Conservation (phyloP, 1,140 invertebrate species). For the Drosophila burlai region DNA sequence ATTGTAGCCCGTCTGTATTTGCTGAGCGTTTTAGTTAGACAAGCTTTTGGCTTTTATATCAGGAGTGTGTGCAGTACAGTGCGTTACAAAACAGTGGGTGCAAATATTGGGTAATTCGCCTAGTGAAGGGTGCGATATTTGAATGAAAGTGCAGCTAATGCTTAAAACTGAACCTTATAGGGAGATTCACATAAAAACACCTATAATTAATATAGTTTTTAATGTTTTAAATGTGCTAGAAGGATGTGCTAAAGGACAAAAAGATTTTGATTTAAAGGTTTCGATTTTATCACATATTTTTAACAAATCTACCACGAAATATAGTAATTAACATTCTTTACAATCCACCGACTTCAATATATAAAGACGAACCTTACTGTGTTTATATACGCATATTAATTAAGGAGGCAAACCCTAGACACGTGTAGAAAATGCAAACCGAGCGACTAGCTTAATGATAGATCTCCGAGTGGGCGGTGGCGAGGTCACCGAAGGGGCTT, state of each 20-base stretch:
- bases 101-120: not conserved
- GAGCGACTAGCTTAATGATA: constrained; percentile 40
- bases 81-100: constrained; percentile 1
- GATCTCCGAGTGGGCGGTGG: constrained; percentile 11
- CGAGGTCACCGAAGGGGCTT: constrained; percentile 20
- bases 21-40: constrained; percentile 45
- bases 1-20: constrained; percentile 33
- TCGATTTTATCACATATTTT: too few relatives aligned
- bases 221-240: too few relatives aligned
- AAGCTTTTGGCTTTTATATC: constrained; percentile 49
- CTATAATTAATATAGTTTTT: too few relatives aligned
- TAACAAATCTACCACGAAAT: too few relatives aligned
- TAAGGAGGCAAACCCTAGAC: constrained; percentile 21
- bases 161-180: not conserved
- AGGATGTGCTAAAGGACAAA: too few relatives aligned
- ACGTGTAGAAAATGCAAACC: constrained; percentile 58
- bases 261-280: too few relatives aligned
- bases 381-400: constrained; percentile 1
- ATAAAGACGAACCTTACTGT: not conserved
- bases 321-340: too few relatives aligned
- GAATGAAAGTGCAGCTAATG: not conserved
- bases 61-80: constrained; percentile 21
- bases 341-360: too few relatives aligned
- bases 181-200: too few relatives aligned
- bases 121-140: not conserved